Base-by-base conservation (phyloP, 2,888 invertebrate species). In the Oxyteleia sp. region DNA sequence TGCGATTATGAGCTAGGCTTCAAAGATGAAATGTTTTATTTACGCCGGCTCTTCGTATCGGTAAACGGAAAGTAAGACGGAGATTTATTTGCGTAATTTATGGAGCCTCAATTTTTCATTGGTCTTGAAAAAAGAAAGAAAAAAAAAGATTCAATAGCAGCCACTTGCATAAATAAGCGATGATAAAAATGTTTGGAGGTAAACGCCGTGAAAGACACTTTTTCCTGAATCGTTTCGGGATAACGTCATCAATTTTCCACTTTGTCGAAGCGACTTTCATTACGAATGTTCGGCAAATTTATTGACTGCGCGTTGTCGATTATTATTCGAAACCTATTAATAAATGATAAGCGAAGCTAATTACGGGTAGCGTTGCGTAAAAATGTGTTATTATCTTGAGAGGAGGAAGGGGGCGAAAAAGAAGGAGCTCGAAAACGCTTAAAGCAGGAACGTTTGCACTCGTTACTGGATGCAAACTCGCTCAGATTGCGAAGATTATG, bases 381-480 rank as follows among this genome's bases (percentile, higher is more conserved):
- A 76, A 68, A 64, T 15, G 43, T 16, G 16, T 47, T 47, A 47
- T 49, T 76, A 49, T 51, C 20, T 8, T 2, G 10, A 8, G 32
- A 4, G 10, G 7, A 26, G 26, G 7, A 26, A 26, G 7, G 7
- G 26, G 23, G 3, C 18, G 23, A 61, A 72, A 43, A 72, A 35
- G 11, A 26, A 53, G 4, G 29, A 47, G 4, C n/a, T 18, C 5
- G 15, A 55, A 49, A 69, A 79, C 43, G 11, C 20, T 57, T 26
- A 16, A 55, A 72, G 57, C 82, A 64, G 35, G 83, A 86, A 86
- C 86, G 86, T 89, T 89, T 89, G 87, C 87, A 82, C 87, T 86
- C 82, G 86, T 85, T 84, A 59, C 80, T 63, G 85, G 84, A 59
- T 55, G 45, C 49, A 66, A 47, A 76, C 76, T 72, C 35, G 49